These are phyloP conservation scores for Chrysolina oricalcia DNA, from an alignment of 2,888 invertebrate species.

Conservation along the genomic window DNA sequence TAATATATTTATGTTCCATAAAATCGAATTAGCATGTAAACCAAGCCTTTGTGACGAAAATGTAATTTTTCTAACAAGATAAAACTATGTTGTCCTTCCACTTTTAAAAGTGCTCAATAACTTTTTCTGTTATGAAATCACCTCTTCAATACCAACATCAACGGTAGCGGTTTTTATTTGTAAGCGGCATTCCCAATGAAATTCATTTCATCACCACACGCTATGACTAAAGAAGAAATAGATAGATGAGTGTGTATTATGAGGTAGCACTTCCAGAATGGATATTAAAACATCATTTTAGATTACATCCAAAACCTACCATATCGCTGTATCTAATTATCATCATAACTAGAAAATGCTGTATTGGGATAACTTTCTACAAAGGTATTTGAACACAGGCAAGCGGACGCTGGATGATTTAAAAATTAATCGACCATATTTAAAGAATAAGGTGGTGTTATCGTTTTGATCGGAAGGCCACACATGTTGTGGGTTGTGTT, in stretches of 20 bases:
- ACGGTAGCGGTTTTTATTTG: neutral
- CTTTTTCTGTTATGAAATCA: neutral
- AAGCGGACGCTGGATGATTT: neutral
- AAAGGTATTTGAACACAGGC: neutral
- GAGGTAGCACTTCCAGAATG: neutral
- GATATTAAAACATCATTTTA: slow-evolving; percentile 30
- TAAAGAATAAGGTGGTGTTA: slow-evolving; percentile 31
- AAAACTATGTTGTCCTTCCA: neutral
- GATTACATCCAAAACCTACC: slow-evolving; percentile 11
- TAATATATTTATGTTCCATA: no score
- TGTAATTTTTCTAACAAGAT: no score
- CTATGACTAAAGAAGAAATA: slow-evolving; percentile 9
- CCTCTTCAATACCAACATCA: neutral
- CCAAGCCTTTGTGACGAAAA: no score
- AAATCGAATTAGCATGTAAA: no score
- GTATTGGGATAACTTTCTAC: slow-evolving; percentile 7
- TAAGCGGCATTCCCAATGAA: slow-evolving; percentile 14
- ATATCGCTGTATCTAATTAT: slow-evolving; percentile 9
- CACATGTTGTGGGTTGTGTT: slow-evolving; percentile 27
- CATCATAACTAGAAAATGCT: slow-evolving; percentile 7
- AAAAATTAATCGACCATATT: slow-evolving; percentile 32
- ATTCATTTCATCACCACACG: slow-evolving; percentile 8
- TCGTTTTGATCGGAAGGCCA: slow-evolving; percentile 26
- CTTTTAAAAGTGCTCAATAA: neutral
- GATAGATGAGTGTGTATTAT: neutral